These are phyloP conservation scores for Istiophorus platypterus DNA, from an alignment of 2,113 vertebrate genomes.

Conservation along the genomic window DNA sequence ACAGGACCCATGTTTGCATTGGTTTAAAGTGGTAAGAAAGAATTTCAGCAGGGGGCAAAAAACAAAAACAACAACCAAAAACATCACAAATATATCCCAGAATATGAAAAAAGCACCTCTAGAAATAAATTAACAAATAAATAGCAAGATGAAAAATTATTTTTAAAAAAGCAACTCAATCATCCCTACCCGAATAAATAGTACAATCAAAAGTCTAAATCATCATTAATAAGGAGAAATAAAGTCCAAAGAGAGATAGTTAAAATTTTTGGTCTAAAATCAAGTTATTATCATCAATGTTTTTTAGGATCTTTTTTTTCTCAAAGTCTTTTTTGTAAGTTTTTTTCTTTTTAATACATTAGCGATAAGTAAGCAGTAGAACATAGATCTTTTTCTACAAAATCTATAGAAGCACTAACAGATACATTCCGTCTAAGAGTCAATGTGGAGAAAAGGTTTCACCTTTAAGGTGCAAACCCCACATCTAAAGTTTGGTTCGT, in stretches of 20 bases:
- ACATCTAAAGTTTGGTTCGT: conserved; percentile 74
- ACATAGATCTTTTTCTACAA: conserved; percentile 90
- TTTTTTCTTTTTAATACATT: conserved; percentile 86
- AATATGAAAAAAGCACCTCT: conserved; percentile 70
- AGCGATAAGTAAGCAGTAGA: conserved; percentile 89
- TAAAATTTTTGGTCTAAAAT: conserved; percentile 94
- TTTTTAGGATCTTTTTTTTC: conserved; percentile 83
- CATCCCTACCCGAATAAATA: conserved; percentile 81
- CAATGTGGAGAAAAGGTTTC: conserved; percentile 79
- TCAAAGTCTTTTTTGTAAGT: conserved; percentile 81
- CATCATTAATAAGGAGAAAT: conserved; percentile 63
- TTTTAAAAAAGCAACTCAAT: conserved; percentile 65
- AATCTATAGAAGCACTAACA: conserved; percentile 90
- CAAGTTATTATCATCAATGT: conserved; percentile 87
- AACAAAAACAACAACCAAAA: conserved; percentile 1
- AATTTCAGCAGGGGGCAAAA: conserved; percentile 59
- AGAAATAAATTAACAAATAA: conserved; percentile 81
- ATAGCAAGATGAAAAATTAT: conserved; percentile 66
- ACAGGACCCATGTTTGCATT: conserved; percentile 72
- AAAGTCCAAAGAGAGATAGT: conserved; percentile 84
- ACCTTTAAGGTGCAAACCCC: conserved; percentile 71
- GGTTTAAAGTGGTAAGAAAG: conserved; percentile 78
- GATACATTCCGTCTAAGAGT: conserved; percentile 90
- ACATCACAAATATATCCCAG: conserved; percentile 58
- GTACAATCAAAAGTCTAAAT: conserved; percentile 84